Evolutionary conservation across 2,888 invertebrate species (phyloP).

Genomic region (Drosophila eohydei): DNA sequence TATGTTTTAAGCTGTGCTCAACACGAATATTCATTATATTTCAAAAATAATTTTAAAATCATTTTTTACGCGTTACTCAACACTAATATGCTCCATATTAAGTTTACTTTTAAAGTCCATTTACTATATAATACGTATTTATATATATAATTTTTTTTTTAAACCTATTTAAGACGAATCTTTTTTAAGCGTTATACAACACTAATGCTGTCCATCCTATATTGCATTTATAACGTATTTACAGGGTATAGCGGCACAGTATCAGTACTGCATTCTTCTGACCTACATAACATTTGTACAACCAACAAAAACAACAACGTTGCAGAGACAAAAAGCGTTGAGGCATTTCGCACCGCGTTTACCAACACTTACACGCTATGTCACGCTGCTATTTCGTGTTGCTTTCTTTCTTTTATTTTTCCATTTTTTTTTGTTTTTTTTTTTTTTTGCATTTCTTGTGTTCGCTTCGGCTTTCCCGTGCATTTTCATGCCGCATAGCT

Average conservation of each 20-base stretch:
- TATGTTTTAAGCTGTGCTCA: not conserved
- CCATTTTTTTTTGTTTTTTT: slow-evolving; percentile 5
- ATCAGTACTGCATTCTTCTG: slow-evolving; percentile 55
- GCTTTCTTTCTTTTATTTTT: slow-evolving; percentile 23
- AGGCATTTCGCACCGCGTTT: slow-evolving; percentile 67
- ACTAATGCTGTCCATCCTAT: not conserved
- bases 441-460: slow-evolving; percentile 27
- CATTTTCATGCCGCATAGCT: slow-evolving; percentile 63
- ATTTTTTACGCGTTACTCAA: too few species aligned
- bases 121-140: too few species aligned
- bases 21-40: not conserved
- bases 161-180: not conserved
- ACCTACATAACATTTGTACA: slow-evolving; percentile 63
- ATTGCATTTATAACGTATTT: not conserved
- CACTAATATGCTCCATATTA: too few species aligned
- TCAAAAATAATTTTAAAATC: not conserved
- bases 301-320: slow-evolving; percentile 24
- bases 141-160: accelerated
- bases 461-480: slow-evolving; percentile 39
- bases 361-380: slow-evolving; percentile 71
- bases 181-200: not conserved
- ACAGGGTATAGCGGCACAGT: slow-evolving; percentile 37
- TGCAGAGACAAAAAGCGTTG: slow-evolving; percentile 46
- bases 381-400: slow-evolving; percentile 37
- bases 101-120: too few species aligned